Evolutionary conservation across 2,113 vertebrate species (phyloP).

Genomic region (Girardinichthys multiradiatus): DNA sequence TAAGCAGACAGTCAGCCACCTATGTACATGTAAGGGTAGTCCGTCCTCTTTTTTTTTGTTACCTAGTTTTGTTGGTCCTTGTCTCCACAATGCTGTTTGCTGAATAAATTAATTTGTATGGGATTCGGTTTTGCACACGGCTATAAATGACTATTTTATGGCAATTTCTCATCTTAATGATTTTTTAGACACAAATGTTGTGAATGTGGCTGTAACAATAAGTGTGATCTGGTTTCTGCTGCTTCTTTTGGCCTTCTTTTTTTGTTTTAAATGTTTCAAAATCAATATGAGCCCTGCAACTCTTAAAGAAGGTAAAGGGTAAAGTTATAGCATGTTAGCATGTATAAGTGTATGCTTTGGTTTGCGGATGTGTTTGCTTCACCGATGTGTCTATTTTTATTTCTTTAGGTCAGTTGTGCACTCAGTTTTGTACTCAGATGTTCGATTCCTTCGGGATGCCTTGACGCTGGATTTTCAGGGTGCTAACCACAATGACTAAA

Average conservation of each 20-base stretch:
- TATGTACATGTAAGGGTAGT: constrained; percentile 24
- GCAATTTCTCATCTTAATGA: not conserved
- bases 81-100: too few relatives aligned
- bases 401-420: constrained; percentile 14
- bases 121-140: too few relatives aligned
- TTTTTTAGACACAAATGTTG: constrained; percentile 7
- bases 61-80: not conserved
- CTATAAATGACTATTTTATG: too few relatives aligned
- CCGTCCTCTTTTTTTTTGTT: not conserved
- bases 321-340: not conserved
- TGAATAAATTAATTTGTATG: not conserved
- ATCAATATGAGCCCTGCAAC: not conserved
- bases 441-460: not conserved
- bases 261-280: not conserved
- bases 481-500: not conserved
- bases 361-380: not conserved
- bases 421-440: constrained; percentile 32
- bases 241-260: not conserved
- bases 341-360: not conserved
- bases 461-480: not conserved
- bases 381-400: rapidly evolving
- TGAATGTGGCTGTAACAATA: not conserved
- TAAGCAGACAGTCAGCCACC: not conserved
- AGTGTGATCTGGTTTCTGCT: not conserved
- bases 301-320: not conserved